Conservation (phyloP, 2,113 vertebrate genomes). For the Paedocypris sp. region DNA sequence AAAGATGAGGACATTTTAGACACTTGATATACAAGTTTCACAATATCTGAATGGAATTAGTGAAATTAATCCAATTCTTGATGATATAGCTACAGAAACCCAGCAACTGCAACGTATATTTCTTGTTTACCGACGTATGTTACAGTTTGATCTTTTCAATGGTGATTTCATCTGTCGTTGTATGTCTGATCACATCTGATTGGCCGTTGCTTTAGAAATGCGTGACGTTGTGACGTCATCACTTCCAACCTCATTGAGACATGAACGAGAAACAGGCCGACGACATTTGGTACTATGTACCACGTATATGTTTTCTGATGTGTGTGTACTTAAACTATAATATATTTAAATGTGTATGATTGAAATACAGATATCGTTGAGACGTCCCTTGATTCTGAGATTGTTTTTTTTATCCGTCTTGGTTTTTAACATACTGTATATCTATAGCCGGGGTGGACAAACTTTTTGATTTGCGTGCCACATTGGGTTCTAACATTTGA, state of each 20-base stretch:
- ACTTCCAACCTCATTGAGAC: constrained; percentile 65
- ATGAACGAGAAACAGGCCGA: constrained; percentile 68
- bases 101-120: no score
- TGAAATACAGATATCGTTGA: constrained; percentile 85
- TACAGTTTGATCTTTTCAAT: constrained; percentile 58
- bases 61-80: no score
- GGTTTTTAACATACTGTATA: background rate
- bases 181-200: constrained; percentile 54
- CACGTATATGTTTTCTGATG: constrained; percentile 83
- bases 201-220: constrained; percentile 51
- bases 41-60: no score
- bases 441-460: background rate
- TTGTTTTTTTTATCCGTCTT: constrained; percentile 42
- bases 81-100: no score
- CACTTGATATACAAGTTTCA: no score
- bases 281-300: constrained; percentile 99
- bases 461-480: no score
- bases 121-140: constrained; percentile 57
- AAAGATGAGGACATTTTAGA: no score
- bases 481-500: no score
- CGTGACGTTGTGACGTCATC: constrained; percentile 54
- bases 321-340: constrained; percentile 93
- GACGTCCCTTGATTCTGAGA: constrained; percentile 53
- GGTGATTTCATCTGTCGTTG: constrained; percentile 45
- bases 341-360: constrained; percentile 99